A percentile compares a stretch with the other conserved stretches of the same genome.
phyloP scores from a whole-genome alignment of 2,113 vertebrate genomes.

The Chaetops frenatus region DNA sequence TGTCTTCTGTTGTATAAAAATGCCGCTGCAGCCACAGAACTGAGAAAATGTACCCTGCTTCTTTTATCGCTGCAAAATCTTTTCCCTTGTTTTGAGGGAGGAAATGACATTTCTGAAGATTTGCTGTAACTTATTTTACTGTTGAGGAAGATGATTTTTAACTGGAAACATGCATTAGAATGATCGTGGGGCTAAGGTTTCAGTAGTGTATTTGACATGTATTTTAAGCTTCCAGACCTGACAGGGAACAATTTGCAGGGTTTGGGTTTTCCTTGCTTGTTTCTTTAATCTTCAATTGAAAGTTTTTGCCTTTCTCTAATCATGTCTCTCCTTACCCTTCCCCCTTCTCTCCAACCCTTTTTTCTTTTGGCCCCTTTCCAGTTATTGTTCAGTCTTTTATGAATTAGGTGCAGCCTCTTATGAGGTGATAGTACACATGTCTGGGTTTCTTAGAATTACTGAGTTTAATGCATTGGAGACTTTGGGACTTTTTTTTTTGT shows the following conservation, averaged over 20 bases:
- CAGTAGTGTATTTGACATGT: background rate
- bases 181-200: background rate
- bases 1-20: background rate
- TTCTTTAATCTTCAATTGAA: background rate
- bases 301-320: background rate
- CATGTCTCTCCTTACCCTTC: background rate
- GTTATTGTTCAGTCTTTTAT: background rate
- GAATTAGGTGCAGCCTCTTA: background rate
- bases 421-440: background rate
- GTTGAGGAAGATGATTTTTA: background rate
- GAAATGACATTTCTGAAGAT: background rate
- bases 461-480: background rate
- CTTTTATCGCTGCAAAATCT: background rate
- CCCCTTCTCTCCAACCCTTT: accelerated
- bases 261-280: background rate
- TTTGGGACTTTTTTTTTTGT: background rate
- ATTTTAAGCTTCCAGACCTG: background rate
- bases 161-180: background rate
- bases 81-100: background rate
- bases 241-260: background rate
- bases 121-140: background rate
- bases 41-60: background rate
- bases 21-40: background rate
- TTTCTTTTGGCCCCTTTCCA: background rate
- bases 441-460: background rate